phyloP scores from a whole-genome alignment of 1,140 invertebrate species.

The Halesus radiatus region DNA sequence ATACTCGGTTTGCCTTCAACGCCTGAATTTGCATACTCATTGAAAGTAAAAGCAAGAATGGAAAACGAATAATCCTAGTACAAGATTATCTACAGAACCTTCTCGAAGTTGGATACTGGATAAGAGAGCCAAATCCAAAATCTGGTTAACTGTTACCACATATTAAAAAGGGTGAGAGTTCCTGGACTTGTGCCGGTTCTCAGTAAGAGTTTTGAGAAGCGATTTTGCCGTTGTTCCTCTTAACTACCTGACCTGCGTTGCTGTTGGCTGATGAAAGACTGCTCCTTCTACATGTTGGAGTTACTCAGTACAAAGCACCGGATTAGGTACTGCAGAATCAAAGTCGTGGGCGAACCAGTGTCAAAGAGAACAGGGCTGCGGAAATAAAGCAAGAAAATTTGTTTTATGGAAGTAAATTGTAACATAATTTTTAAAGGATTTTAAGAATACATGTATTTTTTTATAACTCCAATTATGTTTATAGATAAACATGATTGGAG shows the following conservation, averaged over 20 bases:
- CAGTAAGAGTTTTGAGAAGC: background rate
- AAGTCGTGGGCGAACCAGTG: conserved; percentile 28
- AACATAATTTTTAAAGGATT: no score
- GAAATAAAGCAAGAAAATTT: background rate
- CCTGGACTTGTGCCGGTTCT: background rate
- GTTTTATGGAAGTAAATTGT: no score
- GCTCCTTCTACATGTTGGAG: conserved; percentile 5
- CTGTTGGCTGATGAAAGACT: background rate
- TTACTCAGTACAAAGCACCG: background rate
- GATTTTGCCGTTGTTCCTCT: background rate
- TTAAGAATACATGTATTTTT: no score
- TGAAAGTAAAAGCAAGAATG: conserved; percentile 17
- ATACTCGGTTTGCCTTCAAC: conserved; percentile 26
- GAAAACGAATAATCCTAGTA: conserved; percentile 7
- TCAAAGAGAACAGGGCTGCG: background rate
- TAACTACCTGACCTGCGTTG: background rate
- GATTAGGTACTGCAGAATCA: background rate
- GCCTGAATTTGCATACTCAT: conserved; percentile 14
- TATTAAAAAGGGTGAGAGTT: background rate
- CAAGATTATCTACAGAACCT: conserved; percentile 1
- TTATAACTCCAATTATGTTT: no score
- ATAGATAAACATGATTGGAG: no score
- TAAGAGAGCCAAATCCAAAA: background rate
- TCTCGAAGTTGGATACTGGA: background rate
- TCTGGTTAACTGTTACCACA: background rate